Evolutionary conservation across 2,797 vertebrate species (phyloP).

Genomic region (Pseudochromis fuscus): DNA sequence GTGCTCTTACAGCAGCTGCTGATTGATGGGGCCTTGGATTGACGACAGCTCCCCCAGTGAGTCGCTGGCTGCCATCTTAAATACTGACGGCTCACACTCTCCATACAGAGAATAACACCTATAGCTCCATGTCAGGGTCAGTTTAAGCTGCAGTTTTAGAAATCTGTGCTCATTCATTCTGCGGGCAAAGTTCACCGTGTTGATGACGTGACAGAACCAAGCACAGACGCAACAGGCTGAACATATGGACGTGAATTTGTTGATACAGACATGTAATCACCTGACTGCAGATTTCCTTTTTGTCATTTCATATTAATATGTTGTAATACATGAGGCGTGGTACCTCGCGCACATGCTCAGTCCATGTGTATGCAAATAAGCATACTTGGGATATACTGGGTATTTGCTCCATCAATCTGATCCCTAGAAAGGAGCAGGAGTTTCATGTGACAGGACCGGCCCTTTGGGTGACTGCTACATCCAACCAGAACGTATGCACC

Average conservation of each 20-base stretch:
- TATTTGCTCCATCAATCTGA: slow-evolving; percentile 50
- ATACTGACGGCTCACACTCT: not conserved
- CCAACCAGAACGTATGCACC: slow-evolving; percentile 40
- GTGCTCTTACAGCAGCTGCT: slow-evolving; percentile 39
- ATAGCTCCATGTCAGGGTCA: not conserved
- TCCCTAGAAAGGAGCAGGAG: slow-evolving; percentile 63
- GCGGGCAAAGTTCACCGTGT: slow-evolving; percentile 12
- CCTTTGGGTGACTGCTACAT: slow-evolving; percentile 40
- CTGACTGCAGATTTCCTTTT: not conserved
- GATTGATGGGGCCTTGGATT: slow-evolving; percentile 47
- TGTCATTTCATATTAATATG: slow-evolving; percentile 4
- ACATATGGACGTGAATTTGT: no score
- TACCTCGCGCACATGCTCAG: slow-evolving; percentile 22
- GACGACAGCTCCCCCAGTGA: slow-evolving; percentile 50
- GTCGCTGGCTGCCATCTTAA: slow-evolving; percentile 34
- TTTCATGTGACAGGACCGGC: slow-evolving; percentile 71
- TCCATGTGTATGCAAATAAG: slow-evolving; percentile 58
- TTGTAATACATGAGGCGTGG: not conserved
- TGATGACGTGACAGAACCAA: slow-evolving; percentile 41
- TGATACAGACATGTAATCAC: no score
- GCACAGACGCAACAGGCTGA: no score
- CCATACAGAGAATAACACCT: slow-evolving; percentile 29
- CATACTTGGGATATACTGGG: slow-evolving; percentile 55
- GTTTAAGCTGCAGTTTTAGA: slow-evolving; percentile 12
- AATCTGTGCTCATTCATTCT: not conserved